Percentiles rank a stretch among this genome's conserved stretches.
phyloP scores from a whole-genome alignment of 2,888 invertebrate species.

The Mythimna impura region DNA sequence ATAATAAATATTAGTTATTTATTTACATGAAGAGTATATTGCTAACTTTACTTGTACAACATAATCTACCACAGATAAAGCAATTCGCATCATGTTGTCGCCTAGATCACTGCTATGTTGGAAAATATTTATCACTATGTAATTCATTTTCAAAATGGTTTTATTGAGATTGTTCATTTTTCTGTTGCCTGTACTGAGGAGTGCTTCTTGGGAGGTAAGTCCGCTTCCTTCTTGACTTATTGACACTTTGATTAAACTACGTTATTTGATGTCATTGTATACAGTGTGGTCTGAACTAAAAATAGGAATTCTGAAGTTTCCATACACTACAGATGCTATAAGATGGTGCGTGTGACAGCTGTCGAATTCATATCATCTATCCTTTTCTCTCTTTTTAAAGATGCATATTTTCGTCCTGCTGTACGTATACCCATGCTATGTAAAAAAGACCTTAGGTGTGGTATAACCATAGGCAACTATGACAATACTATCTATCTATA shows the following conservation, averaged over 20 bases:
- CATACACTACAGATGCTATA: too few relatives aligned
- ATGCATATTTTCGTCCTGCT: too few relatives aligned
- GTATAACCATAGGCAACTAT: too few relatives aligned
- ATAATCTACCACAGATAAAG: conserved; percentile 34
- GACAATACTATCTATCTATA: too few relatives aligned
- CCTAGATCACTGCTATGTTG: conserved; percentile 2
- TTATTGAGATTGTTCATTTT: conserved; percentile 36
- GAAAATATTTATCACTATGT: background rate
- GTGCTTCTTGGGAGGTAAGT: conserved; percentile 56
- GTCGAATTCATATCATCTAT: too few relatives aligned
- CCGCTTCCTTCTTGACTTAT: conserved; percentile 12
- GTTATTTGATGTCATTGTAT: conserved; percentile 19
- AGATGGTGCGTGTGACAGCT: too few relatives aligned
- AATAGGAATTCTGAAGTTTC: conserved; percentile 3
- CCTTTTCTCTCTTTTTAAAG: too few relatives aligned
- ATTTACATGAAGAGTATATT: conserved; percentile 19
- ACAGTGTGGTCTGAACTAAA: conserved; percentile 16
- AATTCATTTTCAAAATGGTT: conserved; percentile 23
- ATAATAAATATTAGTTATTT: conserved; percentile 11
- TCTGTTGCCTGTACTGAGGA: conserved; percentile 42
- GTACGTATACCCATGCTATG: too few relatives aligned
- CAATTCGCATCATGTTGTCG: conserved; percentile 8
- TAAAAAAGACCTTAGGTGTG: too few relatives aligned
- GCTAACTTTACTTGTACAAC: conserved; percentile 44
- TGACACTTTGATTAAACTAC: conserved; percentile 18